These are phyloP conservation scores for Chloroceryle inda DNA, from an alignment of 2,797 vertebrate species.

Conservation along the genomic window DNA sequence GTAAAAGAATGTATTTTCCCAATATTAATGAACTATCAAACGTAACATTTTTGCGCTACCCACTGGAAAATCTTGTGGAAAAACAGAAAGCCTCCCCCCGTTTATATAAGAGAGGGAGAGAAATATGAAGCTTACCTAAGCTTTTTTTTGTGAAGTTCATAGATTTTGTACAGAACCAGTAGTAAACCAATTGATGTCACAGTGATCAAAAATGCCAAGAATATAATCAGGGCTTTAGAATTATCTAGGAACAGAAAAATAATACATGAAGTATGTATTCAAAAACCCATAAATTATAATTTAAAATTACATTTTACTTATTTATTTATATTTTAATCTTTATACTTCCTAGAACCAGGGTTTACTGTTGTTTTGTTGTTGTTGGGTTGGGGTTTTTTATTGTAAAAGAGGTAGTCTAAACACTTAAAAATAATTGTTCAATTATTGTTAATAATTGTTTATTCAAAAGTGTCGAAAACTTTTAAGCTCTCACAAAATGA, in stretches of 20 bases:
- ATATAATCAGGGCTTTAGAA: conserved; percentile 86
- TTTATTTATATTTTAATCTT: background rate
- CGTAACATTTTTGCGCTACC: background rate
- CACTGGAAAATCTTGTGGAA: background rate
- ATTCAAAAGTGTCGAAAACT: background rate
- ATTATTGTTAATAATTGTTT: background rate
- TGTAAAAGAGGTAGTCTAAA: too few relatives aligned
- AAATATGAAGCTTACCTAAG: conserved; percentile 79
- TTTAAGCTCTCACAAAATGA: background rate
- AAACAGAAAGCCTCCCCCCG: background rate
- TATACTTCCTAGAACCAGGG: background rate
- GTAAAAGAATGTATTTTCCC: background rate
- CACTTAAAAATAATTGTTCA: background rate
- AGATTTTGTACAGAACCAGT: conserved; percentile 92
- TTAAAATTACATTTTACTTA: background rate
- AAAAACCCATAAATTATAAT: background rate
- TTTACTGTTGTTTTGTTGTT: background rate
- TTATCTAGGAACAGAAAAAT: conserved; percentile 82
- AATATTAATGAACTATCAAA: background rate
- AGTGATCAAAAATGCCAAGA: conserved; percentile 89
- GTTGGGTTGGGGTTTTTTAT: background rate
- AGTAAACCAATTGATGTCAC: conserved; percentile 88
- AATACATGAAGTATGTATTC: background rate
- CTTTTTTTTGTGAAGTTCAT: conserved; percentile 82
- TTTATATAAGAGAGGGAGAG: background rate